Conservation (phyloP, 53 echinoderm and acorn worm genomes). For the Temnopleurus reevesii region DNA sequence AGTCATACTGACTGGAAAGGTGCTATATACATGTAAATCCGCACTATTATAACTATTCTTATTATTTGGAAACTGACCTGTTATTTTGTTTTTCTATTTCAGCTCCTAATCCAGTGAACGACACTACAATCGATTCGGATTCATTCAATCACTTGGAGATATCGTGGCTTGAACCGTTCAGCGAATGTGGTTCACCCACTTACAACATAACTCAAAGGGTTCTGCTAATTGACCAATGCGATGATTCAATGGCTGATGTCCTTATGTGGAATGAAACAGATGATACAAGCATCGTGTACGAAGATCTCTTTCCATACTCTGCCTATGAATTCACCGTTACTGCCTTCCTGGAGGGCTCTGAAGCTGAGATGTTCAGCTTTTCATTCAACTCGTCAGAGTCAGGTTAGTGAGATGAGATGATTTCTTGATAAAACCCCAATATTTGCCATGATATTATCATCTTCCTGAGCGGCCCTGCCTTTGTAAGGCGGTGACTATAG, state of each 20-base stretch:
- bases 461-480: no score
- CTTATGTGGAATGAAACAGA: not conserved
- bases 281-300: not conserved
- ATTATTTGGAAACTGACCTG: not conserved
- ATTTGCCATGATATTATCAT: not conserved
- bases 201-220: constrained; percentile 7
- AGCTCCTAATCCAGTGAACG: constrained; percentile 22
- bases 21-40: no score
- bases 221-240: constrained; percentile 24
- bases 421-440: no score
- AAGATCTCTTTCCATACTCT: constrained; percentile 7
- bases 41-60: no score
- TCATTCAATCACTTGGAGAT: not conserved
- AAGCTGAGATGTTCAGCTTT: not conserved
- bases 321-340: constrained; percentile 1
- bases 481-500: no score
- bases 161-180: not conserved
- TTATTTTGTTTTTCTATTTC: not conserved
- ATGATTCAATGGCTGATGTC: not conserved
- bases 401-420: not conserved
- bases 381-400: not conserved
- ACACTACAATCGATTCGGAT: not conserved
- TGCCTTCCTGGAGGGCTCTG: not conserved
- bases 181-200: not conserved
- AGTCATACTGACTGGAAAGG: no score